Evolutionary conservation across 2,113 vertebrate genomes (phyloP), one percentile per base, ranked within the genome.

Genomic region (Rhynchomys soricoides): DNA sequence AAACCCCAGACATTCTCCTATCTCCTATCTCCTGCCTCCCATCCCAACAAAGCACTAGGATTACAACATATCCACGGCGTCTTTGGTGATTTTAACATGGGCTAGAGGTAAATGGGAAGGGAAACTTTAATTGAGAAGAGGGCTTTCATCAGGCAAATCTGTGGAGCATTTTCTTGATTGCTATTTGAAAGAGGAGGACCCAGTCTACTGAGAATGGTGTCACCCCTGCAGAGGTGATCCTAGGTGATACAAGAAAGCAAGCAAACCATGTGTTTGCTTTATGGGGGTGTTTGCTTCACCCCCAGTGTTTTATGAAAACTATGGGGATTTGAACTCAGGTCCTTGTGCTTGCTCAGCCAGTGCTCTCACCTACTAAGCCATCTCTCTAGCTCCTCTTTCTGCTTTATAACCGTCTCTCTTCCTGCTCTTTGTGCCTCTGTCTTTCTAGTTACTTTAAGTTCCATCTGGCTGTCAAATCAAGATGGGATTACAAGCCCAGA

Each of bases 381-480:
- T 48, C 62, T 86, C 29, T 66, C 59, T 82, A 26, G 29, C 11
- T 37, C 52, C 55, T 55, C n/a, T 43, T 62, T 83, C 57, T 31
- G 55, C 85, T 95, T 62, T n/a, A 64, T 74, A 57, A 40, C 86
- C 52, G 16, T 26, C 86, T 57, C 7, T 57, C 50, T 50, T 73
- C 92, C 93, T 90, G 10, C 79, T 81, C 71, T 48, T 43, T 55
- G 81, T 70, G 93, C 57, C 77, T 26, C 94, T 52, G 40, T 89
- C 96, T 96, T 57, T 91, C 96, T 64, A 26, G 73, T 90, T 96
- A 87, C 64, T 77, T 94, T 71, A 68, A 88, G 82, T 75, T 75
- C 95, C 85, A 83, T 86, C 94, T 92, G 90, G 94, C 89, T 94
- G 95, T 91, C 85, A 89, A 89, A 95, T 57, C 92, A 88, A 96